Base-by-base conservation (phyloP, 2,113 vertebrate genomes). In the Carettochelys insculpta region DNA sequence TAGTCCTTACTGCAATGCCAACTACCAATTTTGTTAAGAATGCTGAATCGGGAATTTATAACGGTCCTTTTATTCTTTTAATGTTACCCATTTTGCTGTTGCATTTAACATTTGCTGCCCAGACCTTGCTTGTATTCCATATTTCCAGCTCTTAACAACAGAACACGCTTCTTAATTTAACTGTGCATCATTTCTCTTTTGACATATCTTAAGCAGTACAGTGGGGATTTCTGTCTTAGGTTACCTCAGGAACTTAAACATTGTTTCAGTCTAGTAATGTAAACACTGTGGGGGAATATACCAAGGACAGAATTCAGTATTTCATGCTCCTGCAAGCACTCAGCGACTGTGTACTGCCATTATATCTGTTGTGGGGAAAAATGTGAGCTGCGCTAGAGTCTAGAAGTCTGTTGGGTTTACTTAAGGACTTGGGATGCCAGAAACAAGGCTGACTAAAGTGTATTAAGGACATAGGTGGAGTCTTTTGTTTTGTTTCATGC, bases 41-140 rank as follows among this genome's bases (percentile, higher is more conserved):
- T 90, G 73, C 75, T 91, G 80, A 95, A 96, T 92, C 88, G 94
- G 87, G 87, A 95, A 91, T 95, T 97, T 95, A 93, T 97, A 97
- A 97, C 95, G 95, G 95, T 92, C 91, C 95, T 96, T 97, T 97
- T 95, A 96, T 97, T 95, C 94, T 97, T 95, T 81, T 79, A 97
- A 93, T 95, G 95, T 95, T 96, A 85, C 87, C 82, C 52, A 82
- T 97, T 97, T 95, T 96, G 96, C 94, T 97, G 88, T 96, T 92
- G 73, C 88, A 77, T 96, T 94, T 96, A 97, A 97, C 95, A 82
- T 96, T 95, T 95, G 92, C 79, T 96, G 86, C 89, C 83, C 91
- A 93, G 97, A 95, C 91, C 83, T 93, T 90, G 93, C 94, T 96
- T 95, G 88, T 96, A 82, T 95, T 97, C 94, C 79, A n/a, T 54